Evolutionary conservation across 1,140 invertebrate genomes (phyloP).

Genomic region (Vanessa tameamea): DNA sequence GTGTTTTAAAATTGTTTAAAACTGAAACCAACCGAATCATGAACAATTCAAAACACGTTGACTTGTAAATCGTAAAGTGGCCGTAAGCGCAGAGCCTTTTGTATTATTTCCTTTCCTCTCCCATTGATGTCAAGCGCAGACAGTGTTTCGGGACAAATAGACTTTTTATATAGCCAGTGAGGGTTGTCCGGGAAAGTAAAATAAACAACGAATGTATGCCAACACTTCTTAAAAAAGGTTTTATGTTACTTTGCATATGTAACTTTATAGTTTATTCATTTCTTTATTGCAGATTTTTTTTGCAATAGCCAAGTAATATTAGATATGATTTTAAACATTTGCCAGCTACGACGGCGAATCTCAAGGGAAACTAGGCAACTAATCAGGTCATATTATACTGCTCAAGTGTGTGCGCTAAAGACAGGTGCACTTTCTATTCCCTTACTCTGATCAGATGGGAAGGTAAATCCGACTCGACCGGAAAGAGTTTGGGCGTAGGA

Average conservation of each 20-base stretch:
- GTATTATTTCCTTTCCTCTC: constrained; percentile 11
- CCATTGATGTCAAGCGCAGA: constrained; percentile 19
- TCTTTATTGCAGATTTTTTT: background rate
- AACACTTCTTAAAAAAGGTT: constrained; percentile 1
- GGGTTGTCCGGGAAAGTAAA: constrained; percentile 10
- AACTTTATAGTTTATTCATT: background rate
- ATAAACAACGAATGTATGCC: constrained; percentile 11
- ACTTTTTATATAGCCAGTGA: constrained; percentile 9
- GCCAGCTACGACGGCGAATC: too few species aligned
- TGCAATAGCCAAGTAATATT: too few species aligned
- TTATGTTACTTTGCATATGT: background rate
- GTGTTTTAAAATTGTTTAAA: too few species aligned
- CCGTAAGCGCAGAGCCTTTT: constrained; percentile 9
- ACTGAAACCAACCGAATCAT: background rate
- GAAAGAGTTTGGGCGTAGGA: too few species aligned
- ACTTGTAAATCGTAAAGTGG: constrained; percentile 6
- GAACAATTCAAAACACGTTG: constrained; percentile 15
- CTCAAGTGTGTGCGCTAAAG: too few species aligned
- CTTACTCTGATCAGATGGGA: too few species aligned
- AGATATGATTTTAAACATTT: too few species aligned
- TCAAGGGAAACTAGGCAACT: too few species aligned
- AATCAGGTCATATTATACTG: too few species aligned
- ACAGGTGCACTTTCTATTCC: too few species aligned
- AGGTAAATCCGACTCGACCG: too few species aligned
- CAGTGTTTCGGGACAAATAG: constrained; percentile 19